phyloP scores from a whole-genome alignment of 2,113 vertebrate species.

The Sebastes fasciatus region DNA sequence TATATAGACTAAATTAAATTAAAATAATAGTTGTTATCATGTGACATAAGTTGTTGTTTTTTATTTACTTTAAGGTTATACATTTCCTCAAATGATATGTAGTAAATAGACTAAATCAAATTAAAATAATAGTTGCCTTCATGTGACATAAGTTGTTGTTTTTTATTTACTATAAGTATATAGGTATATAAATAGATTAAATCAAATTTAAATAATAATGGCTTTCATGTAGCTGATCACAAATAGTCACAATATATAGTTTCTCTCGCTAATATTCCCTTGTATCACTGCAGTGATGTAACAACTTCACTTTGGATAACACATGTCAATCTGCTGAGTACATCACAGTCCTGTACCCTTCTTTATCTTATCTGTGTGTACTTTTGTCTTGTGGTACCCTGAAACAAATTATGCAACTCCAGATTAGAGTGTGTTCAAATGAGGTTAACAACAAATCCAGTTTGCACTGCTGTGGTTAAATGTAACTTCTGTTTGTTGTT shows the following conservation, averaged over 20 bases:
- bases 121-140: too few relatives aligned
- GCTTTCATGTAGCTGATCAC: background rate
- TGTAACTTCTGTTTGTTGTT: background rate
- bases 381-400: background rate
- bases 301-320: background rate
- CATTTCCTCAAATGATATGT: too few relatives aligned
- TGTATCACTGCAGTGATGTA: conserved; percentile 1
- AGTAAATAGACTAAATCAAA: too few relatives aligned
- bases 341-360: background rate
- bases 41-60: too few relatives aligned
- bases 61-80: too few relatives aligned
- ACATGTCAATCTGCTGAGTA: background rate
- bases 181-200: too few relatives aligned
- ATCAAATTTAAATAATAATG: background rate
- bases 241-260: background rate
- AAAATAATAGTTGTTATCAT: too few relatives aligned
- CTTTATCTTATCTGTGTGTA: conserved; percentile 52
- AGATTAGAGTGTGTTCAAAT: background rate
- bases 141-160: too few relatives aligned
- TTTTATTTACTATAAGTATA: too few relatives aligned
- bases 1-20: too few relatives aligned
- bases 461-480: background rate
- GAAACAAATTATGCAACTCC: conserved; percentile 1
- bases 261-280: background rate
- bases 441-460: background rate